A percentile compares a stretch with the other conserved stretches of the same genome.
phyloP scores from a whole-genome alignment of 2,888 invertebrate species.

The Brenthis ino region DNA sequence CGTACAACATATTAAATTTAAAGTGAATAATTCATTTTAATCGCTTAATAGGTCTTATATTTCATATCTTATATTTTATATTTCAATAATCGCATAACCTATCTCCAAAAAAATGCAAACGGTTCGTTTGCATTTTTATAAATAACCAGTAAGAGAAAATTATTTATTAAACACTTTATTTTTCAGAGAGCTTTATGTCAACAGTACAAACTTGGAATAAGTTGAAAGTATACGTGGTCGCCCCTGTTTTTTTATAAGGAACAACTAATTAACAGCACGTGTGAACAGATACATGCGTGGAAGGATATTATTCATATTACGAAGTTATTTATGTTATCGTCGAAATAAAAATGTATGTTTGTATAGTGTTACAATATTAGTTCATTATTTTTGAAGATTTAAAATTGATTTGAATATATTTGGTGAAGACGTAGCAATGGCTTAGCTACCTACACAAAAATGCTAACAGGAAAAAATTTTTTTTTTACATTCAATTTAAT shows the following conservation, averaged over 20 bases:
- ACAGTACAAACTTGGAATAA: background rate
- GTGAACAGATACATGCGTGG: constrained; percentile 59
- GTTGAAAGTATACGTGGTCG: constrained; percentile 44
- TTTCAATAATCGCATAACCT: too few species aligned
- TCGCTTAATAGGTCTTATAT: too few species aligned
- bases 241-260: constrained; percentile 51
- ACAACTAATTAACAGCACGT: constrained; percentile 70
- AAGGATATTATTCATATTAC: constrained; percentile 55
- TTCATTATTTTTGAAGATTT: background rate
- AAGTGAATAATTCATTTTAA: too few species aligned
- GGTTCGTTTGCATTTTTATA: too few species aligned
- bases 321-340: constrained; percentile 32
- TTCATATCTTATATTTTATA: too few species aligned
- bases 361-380: background rate
- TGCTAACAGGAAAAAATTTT: background rate
- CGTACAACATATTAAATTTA: too few species aligned
- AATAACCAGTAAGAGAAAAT: too few species aligned
- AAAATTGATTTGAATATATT: constrained; percentile 11
- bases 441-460: background rate
- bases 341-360: constrained; percentile 27
- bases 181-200: too few species aligned
- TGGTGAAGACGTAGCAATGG: too few species aligned
- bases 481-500: too few species aligned
- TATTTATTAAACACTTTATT: too few species aligned
- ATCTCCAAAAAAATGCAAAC: too few species aligned